These are phyloP conservation scores for Prunella strophiata DNA, from an alignment of 2,797 vertebrate genomes.

Conservation along the genomic window DNA sequence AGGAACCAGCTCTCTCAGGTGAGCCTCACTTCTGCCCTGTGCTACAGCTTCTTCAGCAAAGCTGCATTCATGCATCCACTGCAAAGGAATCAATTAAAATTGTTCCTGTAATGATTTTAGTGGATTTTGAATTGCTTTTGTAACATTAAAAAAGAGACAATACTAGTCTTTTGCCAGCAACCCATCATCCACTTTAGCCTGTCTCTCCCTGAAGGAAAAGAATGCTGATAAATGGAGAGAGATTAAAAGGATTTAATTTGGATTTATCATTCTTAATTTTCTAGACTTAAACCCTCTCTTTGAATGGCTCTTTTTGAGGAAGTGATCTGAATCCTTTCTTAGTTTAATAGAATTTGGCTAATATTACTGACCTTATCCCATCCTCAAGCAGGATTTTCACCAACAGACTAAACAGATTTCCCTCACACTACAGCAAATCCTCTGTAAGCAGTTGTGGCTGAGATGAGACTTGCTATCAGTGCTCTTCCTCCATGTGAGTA, in stretches of 20 bases:
- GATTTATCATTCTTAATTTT: slow-evolving; percentile 29
- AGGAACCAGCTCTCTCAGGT: background rate
- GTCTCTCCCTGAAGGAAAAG: background rate
- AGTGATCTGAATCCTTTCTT: background rate
- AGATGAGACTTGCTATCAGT: background rate
- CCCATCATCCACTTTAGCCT: background rate
- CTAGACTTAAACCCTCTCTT: background rate
- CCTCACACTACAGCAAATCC: background rate
- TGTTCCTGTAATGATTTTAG: background rate
- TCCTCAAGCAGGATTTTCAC: slow-evolving; percentile 16
- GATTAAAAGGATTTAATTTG: background rate
- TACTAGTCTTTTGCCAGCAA: background rate
- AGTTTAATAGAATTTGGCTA: slow-evolving; percentile 45
- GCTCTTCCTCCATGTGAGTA: accelerated
- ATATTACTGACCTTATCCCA: slow-evolving; percentile 13
- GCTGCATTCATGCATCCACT: accelerated
- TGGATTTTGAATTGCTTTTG: background rate
- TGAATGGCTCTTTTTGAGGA: slow-evolving; percentile 7
- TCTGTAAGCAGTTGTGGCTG: background rate
- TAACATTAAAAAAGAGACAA: background rate
- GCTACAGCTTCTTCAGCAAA: background rate
- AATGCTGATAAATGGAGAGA: background rate
- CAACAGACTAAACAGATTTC: background rate
- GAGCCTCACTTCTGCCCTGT: background rate
- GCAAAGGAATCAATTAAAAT: background rate